These are phyloP conservation scores for Deilephila porcellus DNA, from an alignment of 2,888 invertebrate genomes.

Conservation along the genomic window DNA sequence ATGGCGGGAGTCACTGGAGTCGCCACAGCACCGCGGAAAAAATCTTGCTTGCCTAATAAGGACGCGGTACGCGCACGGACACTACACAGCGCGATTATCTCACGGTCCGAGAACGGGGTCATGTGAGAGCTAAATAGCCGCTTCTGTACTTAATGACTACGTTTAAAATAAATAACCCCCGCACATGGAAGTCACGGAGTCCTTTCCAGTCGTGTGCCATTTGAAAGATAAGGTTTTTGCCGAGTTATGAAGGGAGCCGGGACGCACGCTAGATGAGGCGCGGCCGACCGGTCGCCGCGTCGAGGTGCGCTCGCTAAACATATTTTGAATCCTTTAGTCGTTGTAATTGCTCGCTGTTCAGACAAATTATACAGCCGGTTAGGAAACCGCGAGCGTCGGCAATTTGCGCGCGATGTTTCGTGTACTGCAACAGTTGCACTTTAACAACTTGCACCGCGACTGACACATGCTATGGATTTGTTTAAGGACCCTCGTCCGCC, in stretches of 20 bases:
- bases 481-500: conserved; percentile 21
- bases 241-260: conserved; percentile 48
- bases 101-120: conserved; percentile 78
- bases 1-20: conserved; percentile 49
- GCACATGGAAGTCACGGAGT: conserved; percentile 64
- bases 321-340: conserved; percentile 54
- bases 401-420: conserved; percentile 52
- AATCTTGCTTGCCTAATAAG: conserved; percentile 75
- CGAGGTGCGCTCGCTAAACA: conserved; percentile 48
- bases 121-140: conserved; percentile 73
- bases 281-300: conserved; percentile 52
- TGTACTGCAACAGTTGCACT: conserved; percentile 18
- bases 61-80: conserved; percentile 75
- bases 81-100: conserved; percentile 80
- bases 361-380: conserved; percentile 60
- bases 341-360: conserved; percentile 54
- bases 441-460: conserved; percentile 10
- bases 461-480: conserved; percentile 19
- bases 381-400: conserved; percentile 51
- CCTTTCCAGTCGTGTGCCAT: conserved; percentile 63
- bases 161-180: conserved; percentile 62
- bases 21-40: conserved; percentile 47
- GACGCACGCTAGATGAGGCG: conserved; percentile 48
- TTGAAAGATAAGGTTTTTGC: conserved; percentile 62
- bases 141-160: conserved; percentile 66